Base-by-base conservation (phyloP, 2,113 vertebrate species). In the Brachyhypopomus gauderio region DNA sequence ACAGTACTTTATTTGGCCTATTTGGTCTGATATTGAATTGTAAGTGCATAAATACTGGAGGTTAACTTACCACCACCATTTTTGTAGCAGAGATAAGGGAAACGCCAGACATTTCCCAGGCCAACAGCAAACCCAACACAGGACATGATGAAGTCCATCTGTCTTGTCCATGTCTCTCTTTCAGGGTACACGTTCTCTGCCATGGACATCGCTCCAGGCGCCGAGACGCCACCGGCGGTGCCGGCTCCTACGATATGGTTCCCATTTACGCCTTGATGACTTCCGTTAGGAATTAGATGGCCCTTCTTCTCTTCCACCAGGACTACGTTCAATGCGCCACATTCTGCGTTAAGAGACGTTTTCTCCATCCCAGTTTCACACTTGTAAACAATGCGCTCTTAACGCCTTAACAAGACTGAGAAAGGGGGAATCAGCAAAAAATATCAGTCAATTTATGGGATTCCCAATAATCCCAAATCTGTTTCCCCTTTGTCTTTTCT, bases 81-180 rank as follows among this genome's bases (percentile, higher is more conserved):
- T 76, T 91, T 91, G 86, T 91, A 91, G 85, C 90, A 91, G 9
- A 91, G 86, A 79, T 91, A 91, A 5, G 90, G 90, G 62, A 91
- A 91, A 16, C 90, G 84, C 90, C 90, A 91, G 30, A 91, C 90
- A 70, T 91, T 91, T 25, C 89, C 90, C 30, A 90, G 80, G 12
- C 89, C 88, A n/a, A 89, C 90, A 12, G 88, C 87, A 48, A 90
- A 89, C 5, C 90, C 89, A 84, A 90, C 90, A 25, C 90, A 91
- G 78, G 90, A 91, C 90, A 91, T 91, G 23, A 91, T 91, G 82
- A 90, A 91, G 84, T 91, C 90, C 90, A 91, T 91, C 84, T 90
- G 89, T 34, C 90, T 67, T 80, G 85, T 88, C 90, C 90, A 91
- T 3, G 88, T 90, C 70, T 91, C 90, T 84, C 90, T 89, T 85